These are phyloP conservation scores for Selenia dentaria DNA, from an alignment of 2,888 invertebrate genomes.

Conservation along the genomic window DNA sequence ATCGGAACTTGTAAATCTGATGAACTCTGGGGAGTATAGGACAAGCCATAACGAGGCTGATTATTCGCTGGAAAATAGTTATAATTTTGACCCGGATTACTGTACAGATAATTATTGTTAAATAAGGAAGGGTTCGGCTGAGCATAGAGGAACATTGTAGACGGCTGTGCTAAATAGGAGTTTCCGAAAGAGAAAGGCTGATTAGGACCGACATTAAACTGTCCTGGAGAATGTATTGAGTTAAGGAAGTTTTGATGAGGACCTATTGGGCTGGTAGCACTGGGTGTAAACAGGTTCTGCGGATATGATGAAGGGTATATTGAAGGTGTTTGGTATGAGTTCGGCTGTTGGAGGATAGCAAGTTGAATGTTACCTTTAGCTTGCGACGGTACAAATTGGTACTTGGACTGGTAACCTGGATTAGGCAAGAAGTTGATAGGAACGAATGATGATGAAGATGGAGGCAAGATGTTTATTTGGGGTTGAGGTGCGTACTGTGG, in stretches of 20 bases:
- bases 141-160: conserved; percentile 64
- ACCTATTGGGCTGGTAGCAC: conserved; percentile 43
- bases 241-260: conserved; percentile 49
- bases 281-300: conserved; percentile 53
- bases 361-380: conserved; percentile 63
- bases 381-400: conserved; percentile 69
- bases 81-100: conserved; percentile 61
- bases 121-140: conserved; percentile 66
- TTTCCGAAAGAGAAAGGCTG: conserved; percentile 54
- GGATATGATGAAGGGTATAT: conserved; percentile 44
- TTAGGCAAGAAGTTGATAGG: conserved; percentile 70
- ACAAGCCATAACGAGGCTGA: conserved; percentile 63
- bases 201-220: conserved; percentile 56
- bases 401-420: conserved; percentile 74
- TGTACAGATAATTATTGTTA: conserved; percentile 62
- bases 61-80: conserved; percentile 68
- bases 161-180: conserved; percentile 63
- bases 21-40: conserved; percentile 51
- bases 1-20: conserved; percentile 54
- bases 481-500: conserved; percentile 44
- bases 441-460: conserved; percentile 61
- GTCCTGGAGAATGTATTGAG: conserved; percentile 48
- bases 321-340: conserved; percentile 43
- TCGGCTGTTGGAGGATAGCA: conserved; percentile 61
- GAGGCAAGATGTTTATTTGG: conserved; percentile 55